These are phyloP conservation scores for Hydrotaea diabolus DNA, from an alignment of 2,888 invertebrate species.

Conservation along the genomic window DNA sequence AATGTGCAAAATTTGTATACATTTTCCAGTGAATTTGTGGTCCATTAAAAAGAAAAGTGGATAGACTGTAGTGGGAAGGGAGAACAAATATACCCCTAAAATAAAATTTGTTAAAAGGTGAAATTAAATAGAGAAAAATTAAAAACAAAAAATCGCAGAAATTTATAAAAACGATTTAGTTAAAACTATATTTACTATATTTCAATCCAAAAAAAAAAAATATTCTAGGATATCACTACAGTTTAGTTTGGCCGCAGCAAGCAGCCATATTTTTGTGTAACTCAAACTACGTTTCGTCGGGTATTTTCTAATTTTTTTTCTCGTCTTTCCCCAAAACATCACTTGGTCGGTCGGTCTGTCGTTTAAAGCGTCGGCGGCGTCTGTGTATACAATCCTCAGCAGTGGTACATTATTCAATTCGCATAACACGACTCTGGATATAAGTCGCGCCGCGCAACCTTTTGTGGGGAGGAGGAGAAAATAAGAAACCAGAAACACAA, in stretches of 20 bases:
- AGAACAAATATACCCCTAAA: neutral
- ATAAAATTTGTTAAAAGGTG: neutral
- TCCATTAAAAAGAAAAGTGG: neutral
- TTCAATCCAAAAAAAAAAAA: neutral
- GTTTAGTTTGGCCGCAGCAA: neutral
- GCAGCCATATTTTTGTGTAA: slow-evolving; percentile 42
- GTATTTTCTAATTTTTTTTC: neutral
- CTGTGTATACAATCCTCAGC: neutral
- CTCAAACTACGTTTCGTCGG: slow-evolving; percentile 14
- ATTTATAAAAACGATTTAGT: no score
- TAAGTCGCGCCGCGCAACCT: neutral
- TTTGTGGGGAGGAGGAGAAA: neutral
- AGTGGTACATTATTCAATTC: slow-evolving; percentile 19
- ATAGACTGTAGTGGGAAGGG: neutral
- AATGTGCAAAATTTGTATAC: neutral
- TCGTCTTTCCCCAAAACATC: slow-evolving; percentile 24
- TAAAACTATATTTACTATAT: neutral
- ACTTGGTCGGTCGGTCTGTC: neutral
- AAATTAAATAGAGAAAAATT: neutral
- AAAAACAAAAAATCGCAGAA: no score
- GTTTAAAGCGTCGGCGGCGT: neutral
- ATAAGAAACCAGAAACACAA: neutral
- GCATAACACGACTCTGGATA: neutral
- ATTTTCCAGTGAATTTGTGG: no score
- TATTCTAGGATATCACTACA: neutral